These are phyloP conservation scores for Pseudobourletiella spinata DNA, from an alignment of 1,140 invertebrate species.

Conservation along the genomic window DNA sequence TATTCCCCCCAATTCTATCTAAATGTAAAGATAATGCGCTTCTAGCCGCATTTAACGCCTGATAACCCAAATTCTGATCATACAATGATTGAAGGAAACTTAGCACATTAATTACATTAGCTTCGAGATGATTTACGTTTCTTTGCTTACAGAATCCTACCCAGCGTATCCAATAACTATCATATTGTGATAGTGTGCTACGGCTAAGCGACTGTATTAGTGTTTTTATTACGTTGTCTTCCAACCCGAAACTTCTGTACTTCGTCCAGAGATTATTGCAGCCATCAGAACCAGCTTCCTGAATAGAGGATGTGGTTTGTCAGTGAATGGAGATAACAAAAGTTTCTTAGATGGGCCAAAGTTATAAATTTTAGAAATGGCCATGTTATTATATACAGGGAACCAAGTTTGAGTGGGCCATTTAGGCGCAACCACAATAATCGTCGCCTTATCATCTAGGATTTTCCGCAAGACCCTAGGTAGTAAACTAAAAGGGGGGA, in stretches of 20 bases:
- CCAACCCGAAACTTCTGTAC: not conserved
- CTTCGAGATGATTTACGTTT: not conserved
- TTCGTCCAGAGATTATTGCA: not conserved
- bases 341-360: not conserved
- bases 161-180: not conserved
- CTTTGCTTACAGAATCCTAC: not conserved
- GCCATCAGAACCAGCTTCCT: not conserved
- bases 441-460: not conserved
- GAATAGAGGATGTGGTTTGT: not conserved
- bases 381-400: not conserved
- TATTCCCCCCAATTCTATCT: not conserved
- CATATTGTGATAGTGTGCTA: not conserved
- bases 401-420: constrained; percentile 2
- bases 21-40: constrained; percentile 15
- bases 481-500: constrained; percentile 9
- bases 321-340: not conserved
- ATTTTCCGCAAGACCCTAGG: not conserved
- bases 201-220: not conserved
- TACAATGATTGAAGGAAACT: not conserved
- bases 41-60: constrained; percentile 14
- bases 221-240: not conserved
- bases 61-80: constrained; percentile 10
- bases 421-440: not conserved
- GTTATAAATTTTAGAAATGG: not conserved
- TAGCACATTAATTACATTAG: not conserved